Conservation (phyloP, 2,113 vertebrate genomes). For the Nematolebias whitei region DNA sequence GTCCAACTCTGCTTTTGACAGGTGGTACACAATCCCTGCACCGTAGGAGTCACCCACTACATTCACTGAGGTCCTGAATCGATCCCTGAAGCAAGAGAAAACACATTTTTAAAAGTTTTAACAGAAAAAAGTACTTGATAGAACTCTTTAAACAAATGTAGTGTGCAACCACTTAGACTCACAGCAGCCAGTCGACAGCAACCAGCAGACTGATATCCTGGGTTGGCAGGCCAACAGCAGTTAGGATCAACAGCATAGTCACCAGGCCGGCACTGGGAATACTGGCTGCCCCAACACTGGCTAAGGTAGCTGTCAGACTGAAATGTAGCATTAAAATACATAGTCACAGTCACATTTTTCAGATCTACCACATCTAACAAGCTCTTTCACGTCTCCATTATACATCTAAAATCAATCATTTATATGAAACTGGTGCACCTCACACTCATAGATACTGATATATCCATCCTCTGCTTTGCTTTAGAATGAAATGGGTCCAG, state of each 20-base stretch:
- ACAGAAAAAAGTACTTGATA: neutral
- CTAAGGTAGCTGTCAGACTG: slow-evolving; percentile 96
- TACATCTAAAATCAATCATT: neutral
- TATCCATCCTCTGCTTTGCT: slow-evolving; percentile 13
- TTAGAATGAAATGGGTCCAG: slow-evolving; percentile 16
- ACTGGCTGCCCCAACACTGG: slow-evolving; percentile 95
- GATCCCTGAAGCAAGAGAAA: slow-evolving; percentile 82
- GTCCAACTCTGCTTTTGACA: slow-evolving; percentile 94
- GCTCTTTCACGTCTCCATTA: neutral
- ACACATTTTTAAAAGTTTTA: too few relatives aligned
- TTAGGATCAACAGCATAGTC: slow-evolving; percentile 98
- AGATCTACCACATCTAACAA: neutral
- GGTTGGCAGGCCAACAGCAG: slow-evolving; percentile 95
- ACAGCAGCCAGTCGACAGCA: slow-evolving; percentile 99
- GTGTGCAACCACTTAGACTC: slow-evolving; percentile 73
- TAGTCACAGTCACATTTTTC: slow-evolving; percentile 5
- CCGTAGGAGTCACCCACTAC: slow-evolving; percentile 98
- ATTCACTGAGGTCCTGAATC: slow-evolving; percentile 98
- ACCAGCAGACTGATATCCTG: slow-evolving; percentile 98
- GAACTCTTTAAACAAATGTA: neutral
- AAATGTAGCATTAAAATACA: slow-evolving; percentile 30
- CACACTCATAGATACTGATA: slow-evolving; percentile 3
- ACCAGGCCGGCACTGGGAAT: slow-evolving; percentile 97
- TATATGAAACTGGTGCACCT: neutral
- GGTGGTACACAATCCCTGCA: slow-evolving; percentile 96